phyloP scores from a whole-genome alignment of 2,888 invertebrate species.

The Cephus nigrinus region DNA sequence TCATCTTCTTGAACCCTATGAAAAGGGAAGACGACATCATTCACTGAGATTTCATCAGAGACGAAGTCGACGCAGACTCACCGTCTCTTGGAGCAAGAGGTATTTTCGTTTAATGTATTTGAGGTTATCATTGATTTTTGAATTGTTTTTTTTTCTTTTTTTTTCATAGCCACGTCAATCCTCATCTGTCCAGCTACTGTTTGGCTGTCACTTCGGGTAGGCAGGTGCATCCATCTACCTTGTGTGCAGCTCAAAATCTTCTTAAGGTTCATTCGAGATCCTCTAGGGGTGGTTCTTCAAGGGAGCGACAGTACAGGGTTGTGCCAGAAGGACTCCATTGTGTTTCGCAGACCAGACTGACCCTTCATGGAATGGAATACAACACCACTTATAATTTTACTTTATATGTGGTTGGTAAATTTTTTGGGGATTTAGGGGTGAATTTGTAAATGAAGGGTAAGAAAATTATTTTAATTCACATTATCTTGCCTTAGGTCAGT shows the following conservation, averaged over 20 bases:
- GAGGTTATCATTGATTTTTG: background rate
- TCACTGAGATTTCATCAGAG: constrained; percentile 58
- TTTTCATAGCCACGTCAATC: constrained; percentile 55
- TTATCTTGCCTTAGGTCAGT: constrained; percentile 45
- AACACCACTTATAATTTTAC: constrained; percentile 64
- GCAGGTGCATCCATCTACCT: constrained; percentile 56
- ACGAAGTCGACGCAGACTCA: constrained; percentile 58
- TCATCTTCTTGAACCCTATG: constrained; percentile 46
- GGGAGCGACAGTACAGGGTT: constrained; percentile 45
- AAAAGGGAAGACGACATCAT: constrained; percentile 46
- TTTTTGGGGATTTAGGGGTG: background rate
- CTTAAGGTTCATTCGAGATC: constrained; percentile 45
- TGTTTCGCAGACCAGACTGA: constrained; percentile 58
- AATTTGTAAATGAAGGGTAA: background rate
- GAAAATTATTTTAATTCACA: background rate
- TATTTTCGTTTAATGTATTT: constrained; percentile 24
- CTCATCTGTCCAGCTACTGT: constrained; percentile 60
- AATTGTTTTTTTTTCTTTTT: background rate
- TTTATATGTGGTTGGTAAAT: constrained; percentile 56
- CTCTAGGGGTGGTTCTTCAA: constrained; percentile 33
- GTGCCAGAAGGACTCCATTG: constrained; percentile 63
- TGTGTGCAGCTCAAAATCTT: constrained; percentile 60
- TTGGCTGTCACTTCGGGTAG: constrained; percentile 60
- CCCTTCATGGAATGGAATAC: constrained; percentile 60
- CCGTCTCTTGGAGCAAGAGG: constrained; percentile 63